A percentile compares a stretch with the other conserved stretches of the same genome.
phyloP scores from a whole-genome alignment of 2,113 vertebrate genomes.

The Argyrosomus japonicus region DNA sequence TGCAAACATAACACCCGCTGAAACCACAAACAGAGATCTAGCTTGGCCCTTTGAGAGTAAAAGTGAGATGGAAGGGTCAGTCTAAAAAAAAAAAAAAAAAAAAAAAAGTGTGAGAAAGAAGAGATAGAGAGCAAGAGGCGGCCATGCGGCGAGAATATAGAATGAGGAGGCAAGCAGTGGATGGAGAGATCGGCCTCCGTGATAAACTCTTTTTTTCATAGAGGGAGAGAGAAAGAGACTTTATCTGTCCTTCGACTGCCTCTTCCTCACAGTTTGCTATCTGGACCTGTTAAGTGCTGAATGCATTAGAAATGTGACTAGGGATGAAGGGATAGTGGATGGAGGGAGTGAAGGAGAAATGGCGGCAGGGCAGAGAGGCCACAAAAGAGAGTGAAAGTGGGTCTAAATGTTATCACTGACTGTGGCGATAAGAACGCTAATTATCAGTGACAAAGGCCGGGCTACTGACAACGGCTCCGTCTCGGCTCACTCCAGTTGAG shows the following conservation, averaged over 20 bases:
- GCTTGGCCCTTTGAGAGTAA: slow-evolving; percentile 33
- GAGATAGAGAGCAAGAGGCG: slow-evolving; percentile 71
- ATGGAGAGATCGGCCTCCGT: slow-evolving; percentile 67
- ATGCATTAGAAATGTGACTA: slow-evolving; percentile 74
- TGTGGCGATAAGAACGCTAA: slow-evolving; percentile 64
- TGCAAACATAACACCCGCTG: slow-evolving; percentile 10
- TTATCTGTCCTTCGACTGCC: slow-evolving; percentile 75
- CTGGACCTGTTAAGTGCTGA: slow-evolving; percentile 72
- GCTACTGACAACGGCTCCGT: slow-evolving; percentile 41
- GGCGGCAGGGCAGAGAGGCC: slow-evolving; percentile 32
- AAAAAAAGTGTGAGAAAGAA: slow-evolving; percentile 70
- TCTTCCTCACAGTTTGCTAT: slow-evolving; percentile 71
- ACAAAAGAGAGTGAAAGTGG: slow-evolving; percentile 53
- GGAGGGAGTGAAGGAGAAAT: slow-evolving; percentile 44
- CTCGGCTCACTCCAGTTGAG: slow-evolving; percentile 29
- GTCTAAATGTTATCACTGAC: slow-evolving; percentile 71
- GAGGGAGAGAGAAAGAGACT: slow-evolving; percentile 60
- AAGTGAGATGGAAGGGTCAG: slow-evolving; percentile 67
- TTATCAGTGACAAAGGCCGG: slow-evolving; percentile 71
- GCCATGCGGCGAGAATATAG: slow-evolving; percentile 77
- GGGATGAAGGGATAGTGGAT: slow-evolving; percentile 55
- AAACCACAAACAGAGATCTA: slow-evolving; percentile 49
- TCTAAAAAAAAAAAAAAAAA: neutral
- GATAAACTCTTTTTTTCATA: slow-evolving; percentile 79
- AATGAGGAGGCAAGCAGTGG: slow-evolving; percentile 71